Evolutionary conservation across 2,797 vertebrate genomes (phyloP), one percentile per base, ranked within the genome.

Genomic region (Brotogeris chrysoptera): DNA sequence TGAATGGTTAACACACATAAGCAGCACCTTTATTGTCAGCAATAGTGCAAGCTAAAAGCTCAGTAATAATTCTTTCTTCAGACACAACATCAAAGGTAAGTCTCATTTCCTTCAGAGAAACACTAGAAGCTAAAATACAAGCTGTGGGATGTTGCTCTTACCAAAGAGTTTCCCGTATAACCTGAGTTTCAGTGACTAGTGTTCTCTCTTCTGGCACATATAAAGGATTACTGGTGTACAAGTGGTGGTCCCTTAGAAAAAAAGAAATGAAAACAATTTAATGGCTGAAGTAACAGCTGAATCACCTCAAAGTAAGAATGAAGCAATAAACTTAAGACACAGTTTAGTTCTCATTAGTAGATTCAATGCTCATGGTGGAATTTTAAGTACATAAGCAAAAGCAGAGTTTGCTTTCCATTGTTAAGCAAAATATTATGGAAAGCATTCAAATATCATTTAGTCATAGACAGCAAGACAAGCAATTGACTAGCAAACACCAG

Each of bases 81-180:
- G 66, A 64, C 5, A 71, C 14, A 80, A 27, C 38, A n/a, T 55
- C 16, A 78, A 50, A 24, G 18, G 44, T 2, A 49, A 46, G 71
- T 16, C 32, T 74, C 25, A 74, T 23, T 65, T 69, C 61, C 61
- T 53, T 30, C 11, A 85, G 14, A 78, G 32, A 53, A 94, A 76
- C 8, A 61, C 10, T 17, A 6, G 2, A 55, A 77, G 11, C 30
- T 71, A 46, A 71, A 64, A 52, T 2, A 8, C 17, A 46, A 88
- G 27, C 32, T 86, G 65, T 73, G 46, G 21, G 32, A 38, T 16
- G 38, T 25, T 83, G 69, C 24, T 87, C 99, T 98, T 97, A 99
- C 99, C 99, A 99, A 69, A 99, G 94, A 2, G 98, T 99, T 97
- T 99, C 99, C 70, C 99, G 98, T 96, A 99, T 99, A 80, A 99